These are phyloP conservation scores for Sinosuthora webbiana DNA, from an alignment of 2,113 vertebrate species.

Conservation along the genomic window DNA sequence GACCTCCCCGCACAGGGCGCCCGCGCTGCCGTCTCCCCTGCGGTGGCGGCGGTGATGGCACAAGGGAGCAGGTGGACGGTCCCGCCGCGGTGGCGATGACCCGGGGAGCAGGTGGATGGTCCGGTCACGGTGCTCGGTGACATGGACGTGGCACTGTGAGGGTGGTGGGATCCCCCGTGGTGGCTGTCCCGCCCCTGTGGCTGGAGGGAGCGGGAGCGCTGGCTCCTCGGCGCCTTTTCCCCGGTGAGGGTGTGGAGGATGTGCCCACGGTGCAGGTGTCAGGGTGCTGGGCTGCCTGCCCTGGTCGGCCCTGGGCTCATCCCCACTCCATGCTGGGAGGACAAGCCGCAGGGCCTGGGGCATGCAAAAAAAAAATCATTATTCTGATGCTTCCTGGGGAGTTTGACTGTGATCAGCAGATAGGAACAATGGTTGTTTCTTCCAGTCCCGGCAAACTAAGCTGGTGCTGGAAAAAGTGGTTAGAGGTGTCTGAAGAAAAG, in stretches of 20 bases:
- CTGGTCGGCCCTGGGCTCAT: background rate
- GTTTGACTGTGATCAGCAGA: background rate
- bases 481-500: background rate
- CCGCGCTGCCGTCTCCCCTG: fast-evolving
- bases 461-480: background rate
- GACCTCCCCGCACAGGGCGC: background rate
- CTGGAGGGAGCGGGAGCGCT: fast-evolving
- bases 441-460: background rate
- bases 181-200: background rate
- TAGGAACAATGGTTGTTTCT: background rate
- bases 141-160: background rate
- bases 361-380: background rate
- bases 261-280: fast-evolving
- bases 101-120: background rate
- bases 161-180: background rate
- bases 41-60: background rate
- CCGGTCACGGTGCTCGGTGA: fast-evolving
- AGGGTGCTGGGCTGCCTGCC: background rate
- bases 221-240: fast-evolving
- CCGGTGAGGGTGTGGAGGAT: fast-evolving
- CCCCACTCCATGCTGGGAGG: fast-evolving
- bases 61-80: background rate
- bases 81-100: background rate
- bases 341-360: background rate
- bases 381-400: background rate